Conservation (phyloP, 2,113 vertebrate genomes). For the Micronycteris hirsuta region DNA sequence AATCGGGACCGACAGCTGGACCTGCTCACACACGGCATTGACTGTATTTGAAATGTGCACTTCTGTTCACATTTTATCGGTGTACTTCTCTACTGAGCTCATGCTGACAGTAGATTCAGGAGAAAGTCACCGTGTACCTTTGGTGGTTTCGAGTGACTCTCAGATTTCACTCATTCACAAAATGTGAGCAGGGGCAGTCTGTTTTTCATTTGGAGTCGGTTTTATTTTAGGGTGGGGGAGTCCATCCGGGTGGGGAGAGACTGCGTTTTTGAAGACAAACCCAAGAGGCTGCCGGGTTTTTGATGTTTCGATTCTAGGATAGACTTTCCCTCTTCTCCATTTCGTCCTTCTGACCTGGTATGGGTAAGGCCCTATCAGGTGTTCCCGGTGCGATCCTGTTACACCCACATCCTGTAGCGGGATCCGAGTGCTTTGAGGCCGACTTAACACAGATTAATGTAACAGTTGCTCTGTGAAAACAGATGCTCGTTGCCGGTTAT, state of each 20-base stretch:
- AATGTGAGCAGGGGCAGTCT: background rate
- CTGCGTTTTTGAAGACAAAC: background rate
- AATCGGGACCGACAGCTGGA: too few species aligned
- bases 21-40: background rate
- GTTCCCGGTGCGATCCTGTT: background rate
- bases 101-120: background rate
- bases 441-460: constrained; percentile 56
- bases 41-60: background rate
- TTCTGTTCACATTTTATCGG: background rate
- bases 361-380: constrained; percentile 33
- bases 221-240: background rate
- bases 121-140: background rate
- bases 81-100: background rate
- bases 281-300: background rate
- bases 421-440: constrained; percentile 58
- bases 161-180: background rate
- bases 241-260: background rate
- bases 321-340: background rate
- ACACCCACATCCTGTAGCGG: constrained; percentile 62
- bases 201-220: background rate
- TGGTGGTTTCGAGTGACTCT: background rate
- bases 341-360: constrained; percentile 17
- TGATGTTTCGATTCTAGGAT: constrained; percentile 2
- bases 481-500: constrained; percentile 33
- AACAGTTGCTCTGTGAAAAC: constrained; percentile 58